These are phyloP conservation scores for Tortricodes alternella DNA, from an alignment of 2,888 invertebrate species.

Conservation along the genomic window DNA sequence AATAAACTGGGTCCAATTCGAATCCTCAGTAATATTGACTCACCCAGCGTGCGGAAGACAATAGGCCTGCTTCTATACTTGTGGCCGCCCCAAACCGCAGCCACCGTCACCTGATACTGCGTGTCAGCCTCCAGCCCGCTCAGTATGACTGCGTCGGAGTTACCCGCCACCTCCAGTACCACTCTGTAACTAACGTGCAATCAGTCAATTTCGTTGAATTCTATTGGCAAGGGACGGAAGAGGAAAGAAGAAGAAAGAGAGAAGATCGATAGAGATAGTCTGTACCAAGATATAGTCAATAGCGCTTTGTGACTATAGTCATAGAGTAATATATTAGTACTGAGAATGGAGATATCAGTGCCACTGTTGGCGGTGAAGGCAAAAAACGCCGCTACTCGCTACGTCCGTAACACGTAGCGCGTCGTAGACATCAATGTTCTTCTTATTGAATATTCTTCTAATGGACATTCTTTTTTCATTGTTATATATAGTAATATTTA, in stretches of 20 bases:
- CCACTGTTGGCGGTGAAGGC: no score
- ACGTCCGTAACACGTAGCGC: no score
- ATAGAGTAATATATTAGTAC: no score
- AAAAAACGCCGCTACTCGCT: no score
- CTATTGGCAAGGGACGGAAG: constrained; percentile 53
- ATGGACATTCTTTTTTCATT: no score
- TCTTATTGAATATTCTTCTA: no score
- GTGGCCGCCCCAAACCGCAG: constrained; percentile 91
- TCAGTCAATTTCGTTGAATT: constrained; percentile 83
- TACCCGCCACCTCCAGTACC: constrained; percentile 94
- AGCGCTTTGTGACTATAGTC: no score
- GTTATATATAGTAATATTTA: no score
- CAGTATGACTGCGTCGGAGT: constrained; percentile 92
- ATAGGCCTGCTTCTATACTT: constrained; percentile 93
- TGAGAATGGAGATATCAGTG: no score
- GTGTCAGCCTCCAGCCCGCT: constrained; percentile 92
- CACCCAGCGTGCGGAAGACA: constrained; percentile 94
- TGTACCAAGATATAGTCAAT: no score
- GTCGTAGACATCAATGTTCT: no score
- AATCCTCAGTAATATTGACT: constrained; percentile 40
- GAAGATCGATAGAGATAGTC: constrained; percentile 1
- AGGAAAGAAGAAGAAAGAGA: constrained; percentile 41
- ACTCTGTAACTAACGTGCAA: constrained; percentile 94
- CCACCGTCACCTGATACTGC: constrained; percentile 93
- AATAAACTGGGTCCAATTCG: no score